Base-by-base conservation (phyloP, 2,888 invertebrate species). In the Agapostemon virescens region DNA sequence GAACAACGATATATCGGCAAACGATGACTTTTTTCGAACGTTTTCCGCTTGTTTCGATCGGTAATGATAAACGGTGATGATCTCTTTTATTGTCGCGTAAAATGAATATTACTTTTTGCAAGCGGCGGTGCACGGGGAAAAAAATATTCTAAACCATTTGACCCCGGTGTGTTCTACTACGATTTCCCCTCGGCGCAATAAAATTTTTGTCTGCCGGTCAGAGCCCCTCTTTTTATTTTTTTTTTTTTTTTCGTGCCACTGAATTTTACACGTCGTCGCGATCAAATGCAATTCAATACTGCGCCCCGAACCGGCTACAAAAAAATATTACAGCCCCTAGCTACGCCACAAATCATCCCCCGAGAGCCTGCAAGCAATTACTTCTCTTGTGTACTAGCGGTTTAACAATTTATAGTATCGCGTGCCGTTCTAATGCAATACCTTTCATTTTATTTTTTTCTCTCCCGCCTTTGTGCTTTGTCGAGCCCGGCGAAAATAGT, bases 171-270 rank as follows among this genome's bases (percentile, higher is more conserved):
- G 69, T 20, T 4, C 55, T 11, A 38, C 38, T 20, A 69, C 55
- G 55, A 69, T 69, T 69, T 69, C 55, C 55, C 69, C 55, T 49
- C 55, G 69, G 69, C 69, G 38, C 55, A 69, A 38, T 69, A 40
- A 69, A 69, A 40, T 26, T 30, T 11, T 69, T 4, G n/a, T 40
- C 38, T 30, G 33, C 36, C 36, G n/a, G 26, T 20, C 20, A 20
- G n/a, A n/a, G 9, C 55, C 55, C 26, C 55, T 55, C n/a, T n/a
- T n/a, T n/a, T n/a, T n/a, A n/a, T n/a, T n/a, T n/a, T n/a, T n/a
- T n/a, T n/a, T n/a, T n/a, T n/a, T 69, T 55, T 38, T 20, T 63
- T 63, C 69, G 38, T 55, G 38, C 55, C 55, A 40, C 49, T 69
- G 69, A 49, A 69, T 69, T 49, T 55, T 36, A 49, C 69, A 69